Conservation (phyloP, 2,888 invertebrate species). For the Strigamia maritima region DNA sequence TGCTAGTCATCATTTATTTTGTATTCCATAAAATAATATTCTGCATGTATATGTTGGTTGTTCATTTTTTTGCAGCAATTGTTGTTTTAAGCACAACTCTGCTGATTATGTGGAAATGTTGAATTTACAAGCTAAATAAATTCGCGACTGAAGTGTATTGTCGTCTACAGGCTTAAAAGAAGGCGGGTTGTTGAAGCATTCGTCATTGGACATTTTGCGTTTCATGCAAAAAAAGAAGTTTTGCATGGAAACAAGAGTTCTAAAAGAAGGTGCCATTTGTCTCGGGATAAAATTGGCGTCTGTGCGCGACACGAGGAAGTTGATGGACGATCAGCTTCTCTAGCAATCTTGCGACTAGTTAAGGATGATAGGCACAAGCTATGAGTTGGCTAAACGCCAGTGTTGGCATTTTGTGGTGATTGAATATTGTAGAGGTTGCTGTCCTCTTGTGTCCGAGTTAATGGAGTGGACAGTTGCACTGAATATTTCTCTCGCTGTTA, state of each 20-base stretch:
- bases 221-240: not conserved
- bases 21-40: too few relatives aligned
- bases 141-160: not conserved
- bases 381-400: not conserved
- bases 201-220: slow-evolving; percentile 15
- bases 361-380: not conserved
- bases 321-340: slow-evolving; percentile 2
- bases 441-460: slow-evolving; percentile 1
- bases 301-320: slow-evolving; percentile 3
- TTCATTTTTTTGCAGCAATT: not conserved
- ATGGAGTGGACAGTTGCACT: slow-evolving; percentile 3
- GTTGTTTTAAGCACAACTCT: not conserved
- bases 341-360: not conserved
- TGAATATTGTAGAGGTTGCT: not conserved
- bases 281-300: slow-evolving; percentile 15
- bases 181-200: slow-evolving; percentile 18
- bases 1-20: too few relatives aligned
- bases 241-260: not conserved
- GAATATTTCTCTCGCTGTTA: not conserved
- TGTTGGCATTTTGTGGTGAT: not conserved
- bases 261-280: slow-evolving; percentile 23
- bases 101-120: not conserved
- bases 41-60: too few relatives aligned
- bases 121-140: not conserved
- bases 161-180: not conserved